Evolutionary conservation across 2,888 invertebrate genomes (phyloP), one percentile per base, ranked within the genome.

Genomic region (Microdon myrmicae): DNA sequence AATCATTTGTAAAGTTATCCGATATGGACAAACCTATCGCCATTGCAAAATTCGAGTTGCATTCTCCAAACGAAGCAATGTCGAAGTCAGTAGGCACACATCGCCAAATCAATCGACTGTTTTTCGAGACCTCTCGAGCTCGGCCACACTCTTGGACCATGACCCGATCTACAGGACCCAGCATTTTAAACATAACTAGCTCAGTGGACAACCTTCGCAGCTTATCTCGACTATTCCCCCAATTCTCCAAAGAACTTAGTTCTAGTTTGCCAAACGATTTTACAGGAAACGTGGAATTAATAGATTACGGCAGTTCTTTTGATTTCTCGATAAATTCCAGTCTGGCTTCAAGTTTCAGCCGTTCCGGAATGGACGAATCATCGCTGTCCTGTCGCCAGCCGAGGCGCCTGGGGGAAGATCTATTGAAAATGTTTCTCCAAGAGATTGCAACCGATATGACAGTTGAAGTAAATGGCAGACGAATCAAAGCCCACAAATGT

Each of bases 401-500:
- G 79, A 85, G 85, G 6, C 83, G 90, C 29, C 81, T 95, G 6
- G 94, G 94, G 0, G 90, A 93, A 73, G 94, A 95, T 79, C 81
- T 96, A 44, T 81, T 95, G 17, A 84, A 92, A 67, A 94, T 96
- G 94, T 95, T 95, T 77, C 79, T 93, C 60, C 92, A 94, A 73
- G 94, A 94, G 81, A 90, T 93, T 47, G 92, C 92, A 68, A 89
- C 94, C 0, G 95, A 95, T 75, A 92, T 94, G 31, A 86, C 88
- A 3, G 87, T 93, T 6, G 91, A 93, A 75, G 92, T 93, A 7
- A 88, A 88, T 28, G 93, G 92, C 1, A 85, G 89, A 38, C 85
- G 90, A 39, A 88, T 96, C 38, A 89, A 89, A 74, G 95, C 95
- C 1, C 95, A 95, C 76, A 93, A 93, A 79, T 95, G 95, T 77